A percentile compares a stretch with the other conserved stretches of the same genome.
These are phyloP conservation scores for Pagetopsis macropterus DNA, from an alignment of 2,797 vertebrate species.

Conservation along the genomic window DNA sequence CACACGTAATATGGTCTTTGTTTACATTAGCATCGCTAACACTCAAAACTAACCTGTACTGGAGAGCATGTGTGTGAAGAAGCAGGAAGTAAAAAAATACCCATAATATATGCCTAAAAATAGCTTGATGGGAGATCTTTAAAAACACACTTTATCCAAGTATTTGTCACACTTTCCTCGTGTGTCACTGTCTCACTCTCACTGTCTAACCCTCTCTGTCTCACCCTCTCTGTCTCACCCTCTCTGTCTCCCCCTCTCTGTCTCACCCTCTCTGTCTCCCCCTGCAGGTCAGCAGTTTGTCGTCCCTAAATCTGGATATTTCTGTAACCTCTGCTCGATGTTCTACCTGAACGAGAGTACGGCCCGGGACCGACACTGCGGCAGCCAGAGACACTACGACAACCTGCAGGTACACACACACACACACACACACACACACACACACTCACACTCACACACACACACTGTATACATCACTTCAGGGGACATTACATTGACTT, in stretches of 20 bases:
- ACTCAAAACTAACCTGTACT: too few relatives aligned
- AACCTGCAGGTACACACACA: constrained; percentile 85
- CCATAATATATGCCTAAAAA: too few relatives aligned
- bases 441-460: background rate
- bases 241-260: too few relatives aligned
- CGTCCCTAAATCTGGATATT: constrained; percentile 58
- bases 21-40: too few relatives aligned
- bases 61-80: too few relatives aligned
- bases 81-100: too few relatives aligned
- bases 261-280: background rate
- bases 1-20: too few relatives aligned
- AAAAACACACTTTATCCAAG: too few relatives aligned
- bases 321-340: constrained; percentile 88
- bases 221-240: too few relatives aligned
- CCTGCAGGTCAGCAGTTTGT: constrained; percentile 67
- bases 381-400: constrained; percentile 83
- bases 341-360: constrained; percentile 84
- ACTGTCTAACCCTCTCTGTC: background rate
- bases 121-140: too few relatives aligned
- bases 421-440: background rate
- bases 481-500: too few relatives aligned
- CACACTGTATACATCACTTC: too few relatives aligned
- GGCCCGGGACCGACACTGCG: constrained; percentile 87
- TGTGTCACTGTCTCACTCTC: background rate
- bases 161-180: background rate